Conservation (phyloP, 2,888 invertebrate genomes). For the Hydroisotoma schaefferi region DNA sequence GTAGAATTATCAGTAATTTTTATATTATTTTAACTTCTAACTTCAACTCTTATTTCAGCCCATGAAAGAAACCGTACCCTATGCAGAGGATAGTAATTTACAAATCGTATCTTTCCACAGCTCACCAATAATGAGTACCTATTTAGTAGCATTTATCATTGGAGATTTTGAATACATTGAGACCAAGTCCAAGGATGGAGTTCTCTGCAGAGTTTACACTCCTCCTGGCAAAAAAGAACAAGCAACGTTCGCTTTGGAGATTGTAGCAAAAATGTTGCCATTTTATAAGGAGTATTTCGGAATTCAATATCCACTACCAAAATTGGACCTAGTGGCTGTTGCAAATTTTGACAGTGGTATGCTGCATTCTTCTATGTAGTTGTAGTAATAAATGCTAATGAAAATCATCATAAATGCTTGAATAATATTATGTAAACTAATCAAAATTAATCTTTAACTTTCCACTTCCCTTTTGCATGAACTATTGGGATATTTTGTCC, state of each 20-base stretch:
- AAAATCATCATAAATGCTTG: too few species aligned
- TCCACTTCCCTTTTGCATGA: too few species aligned
- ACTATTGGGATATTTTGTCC: too few species aligned
- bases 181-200: constrained; percentile 74
- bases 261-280: constrained; percentile 85
- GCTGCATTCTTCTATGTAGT: too few species aligned
- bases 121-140: constrained; percentile 74
- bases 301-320: constrained; percentile 90
- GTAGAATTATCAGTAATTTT: too few species aligned
- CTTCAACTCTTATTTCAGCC: neutral
- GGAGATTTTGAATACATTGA: constrained; percentile 95
- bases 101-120: constrained; percentile 68
- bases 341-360: constrained; percentile 86
- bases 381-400: too few species aligned
- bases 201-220: constrained; percentile 76
- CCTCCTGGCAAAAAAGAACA: constrained; percentile 88
- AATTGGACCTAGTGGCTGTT: constrained; percentile 93
- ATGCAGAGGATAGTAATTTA: constrained; percentile 53
- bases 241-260: constrained; percentile 85
- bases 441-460: too few species aligned
- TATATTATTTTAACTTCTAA: too few species aligned
- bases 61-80: constrained; percentile 50
- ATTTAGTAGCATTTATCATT: constrained; percentile 87
- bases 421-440: too few species aligned
- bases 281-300: constrained; percentile 94